A percentile compares a stretch with the other conserved stretches of the same genome.
These are phyloP conservation scores for Toxostoma redivivum DNA, from an alignment of 2,113 vertebrate species.

Conservation along the genomic window DNA sequence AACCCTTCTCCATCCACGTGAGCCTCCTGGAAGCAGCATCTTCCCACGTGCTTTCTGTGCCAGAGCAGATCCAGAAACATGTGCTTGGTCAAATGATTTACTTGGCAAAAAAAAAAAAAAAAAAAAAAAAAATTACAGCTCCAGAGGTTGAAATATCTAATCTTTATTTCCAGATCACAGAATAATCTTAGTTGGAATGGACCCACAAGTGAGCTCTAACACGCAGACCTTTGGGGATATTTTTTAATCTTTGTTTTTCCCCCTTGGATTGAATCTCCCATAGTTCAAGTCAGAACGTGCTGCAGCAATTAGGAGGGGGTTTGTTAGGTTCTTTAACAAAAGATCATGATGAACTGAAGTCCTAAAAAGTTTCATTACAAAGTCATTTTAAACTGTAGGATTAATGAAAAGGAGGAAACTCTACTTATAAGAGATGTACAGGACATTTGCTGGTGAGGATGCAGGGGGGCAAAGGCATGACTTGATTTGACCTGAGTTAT, in stretches of 20 bases:
- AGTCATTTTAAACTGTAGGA: not conserved
- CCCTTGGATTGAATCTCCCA: not conserved
- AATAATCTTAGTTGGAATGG: not conserved
- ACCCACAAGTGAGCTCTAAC: not conserved
- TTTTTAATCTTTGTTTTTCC: not conserved
- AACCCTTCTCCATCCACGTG: not conserved
- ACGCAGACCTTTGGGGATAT: not conserved
- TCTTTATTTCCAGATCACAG: not conserved
- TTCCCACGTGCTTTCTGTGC: not conserved
- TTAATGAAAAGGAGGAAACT: not conserved
- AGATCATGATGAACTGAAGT: not conserved
- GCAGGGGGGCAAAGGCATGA: not conserved
- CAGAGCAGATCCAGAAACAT: not conserved
- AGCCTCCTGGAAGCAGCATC: not conserved
- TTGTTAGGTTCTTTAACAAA: not conserved
- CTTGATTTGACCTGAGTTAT: not conserved
- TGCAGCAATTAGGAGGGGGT: not conserved
- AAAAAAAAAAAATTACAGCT: not conserved
- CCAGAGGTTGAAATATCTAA: not conserved
- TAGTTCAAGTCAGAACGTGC: not conserved
- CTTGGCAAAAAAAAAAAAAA: not conserved
- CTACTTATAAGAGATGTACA: accelerated
- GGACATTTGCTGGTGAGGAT: not conserved
- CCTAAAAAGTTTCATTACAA: not conserved
- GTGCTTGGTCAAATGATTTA: not conserved